Percentiles rank a stretch among this genome's conserved stretches.
These are phyloP conservation scores for Athene cunicularia DNA, from an alignment of 2,113 vertebrate species.

Conservation along the genomic window DNA sequence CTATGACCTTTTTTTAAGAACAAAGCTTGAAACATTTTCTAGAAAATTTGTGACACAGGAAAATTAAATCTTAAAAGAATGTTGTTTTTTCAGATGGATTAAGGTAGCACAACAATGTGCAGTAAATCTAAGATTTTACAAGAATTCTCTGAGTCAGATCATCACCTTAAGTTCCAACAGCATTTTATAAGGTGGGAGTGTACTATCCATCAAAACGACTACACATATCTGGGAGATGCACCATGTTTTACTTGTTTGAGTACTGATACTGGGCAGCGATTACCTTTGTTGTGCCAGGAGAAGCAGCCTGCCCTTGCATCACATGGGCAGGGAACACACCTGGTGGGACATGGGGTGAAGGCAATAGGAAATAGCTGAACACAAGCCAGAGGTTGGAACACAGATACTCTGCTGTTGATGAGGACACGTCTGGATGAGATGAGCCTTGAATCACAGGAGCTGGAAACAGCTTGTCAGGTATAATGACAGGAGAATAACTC, in stretches of 20 bases:
- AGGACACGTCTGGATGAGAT: not conserved
- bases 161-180: not conserved
- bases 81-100: not conserved
- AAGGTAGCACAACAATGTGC: not conserved
- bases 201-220: not conserved
- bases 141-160: not conserved
- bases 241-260: not conserved
- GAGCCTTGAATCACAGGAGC: not conserved
- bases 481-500: not conserved
- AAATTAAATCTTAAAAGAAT: not conserved
- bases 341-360: not conserved
- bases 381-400: fast-evolving
- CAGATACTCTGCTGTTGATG: not conserved
- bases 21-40: not conserved
- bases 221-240: fast-evolving
- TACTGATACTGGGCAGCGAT: not conserved
- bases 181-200: not conserved
- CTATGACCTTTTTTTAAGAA: not conserved
- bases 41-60: not conserved
- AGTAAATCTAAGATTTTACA: not conserved
- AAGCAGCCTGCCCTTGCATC: not conserved
- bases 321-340: fast-evolving
- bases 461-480: not conserved
- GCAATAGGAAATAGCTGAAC: not conserved
- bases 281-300: not conserved